A percentile compares a stretch with the other conserved stretches of the same genome.
These are phyloP conservation scores for Rhinoraja longicauda DNA, from an alignment of 2,797 vertebrate genomes.

Conservation along the genomic window DNA sequence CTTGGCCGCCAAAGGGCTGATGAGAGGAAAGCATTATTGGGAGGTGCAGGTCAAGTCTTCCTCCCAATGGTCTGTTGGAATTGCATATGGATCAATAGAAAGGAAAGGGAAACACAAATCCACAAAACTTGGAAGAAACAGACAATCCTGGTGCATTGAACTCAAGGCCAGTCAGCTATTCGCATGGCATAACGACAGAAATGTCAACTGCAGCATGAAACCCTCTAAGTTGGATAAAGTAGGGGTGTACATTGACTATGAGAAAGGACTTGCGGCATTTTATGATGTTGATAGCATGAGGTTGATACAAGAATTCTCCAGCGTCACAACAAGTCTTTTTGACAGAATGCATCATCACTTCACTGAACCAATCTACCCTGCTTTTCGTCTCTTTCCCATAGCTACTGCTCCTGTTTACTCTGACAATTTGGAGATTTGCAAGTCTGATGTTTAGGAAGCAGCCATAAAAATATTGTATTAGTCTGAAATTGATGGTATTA, in stretches of 20 bases:
- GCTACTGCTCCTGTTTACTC: slow-evolving; percentile 46
- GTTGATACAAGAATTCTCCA: slow-evolving; percentile 59
- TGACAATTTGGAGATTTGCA: slow-evolving; percentile 56
- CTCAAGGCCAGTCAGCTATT: slow-evolving; percentile 48
- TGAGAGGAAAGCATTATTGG: slow-evolving; percentile 54
- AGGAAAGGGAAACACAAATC: slow-evolving; percentile 59
- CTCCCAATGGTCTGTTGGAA: slow-evolving; percentile 59
- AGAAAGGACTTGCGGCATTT: slow-evolving; percentile 57
- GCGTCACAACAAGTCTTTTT: slow-evolving; percentile 50
- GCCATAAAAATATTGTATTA: background rate
- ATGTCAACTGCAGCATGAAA: slow-evolving; percentile 24
- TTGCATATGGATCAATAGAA: slow-evolving; percentile 52
- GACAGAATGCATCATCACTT: slow-evolving; percentile 63
- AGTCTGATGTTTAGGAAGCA: slow-evolving; percentile 34
- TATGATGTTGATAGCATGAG: slow-evolving; percentile 56
- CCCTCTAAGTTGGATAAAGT: slow-evolving; percentile 44
- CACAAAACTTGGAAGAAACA: slow-evolving; percentile 60
- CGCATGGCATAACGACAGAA: slow-evolving; percentile 60
- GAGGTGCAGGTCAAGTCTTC: slow-evolving; percentile 59
- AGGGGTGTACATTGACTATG: slow-evolving; percentile 57
- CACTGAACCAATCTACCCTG: slow-evolving; percentile 57
- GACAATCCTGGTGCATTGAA: slow-evolving; percentile 65
- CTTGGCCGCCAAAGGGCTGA: slow-evolving; percentile 49
- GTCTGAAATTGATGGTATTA: background rate
- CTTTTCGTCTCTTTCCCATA: slow-evolving; percentile 56